These are phyloP conservation scores for Forficula auricularia DNA, from an alignment of 1,140 invertebrate species.

Conservation along the genomic window DNA sequence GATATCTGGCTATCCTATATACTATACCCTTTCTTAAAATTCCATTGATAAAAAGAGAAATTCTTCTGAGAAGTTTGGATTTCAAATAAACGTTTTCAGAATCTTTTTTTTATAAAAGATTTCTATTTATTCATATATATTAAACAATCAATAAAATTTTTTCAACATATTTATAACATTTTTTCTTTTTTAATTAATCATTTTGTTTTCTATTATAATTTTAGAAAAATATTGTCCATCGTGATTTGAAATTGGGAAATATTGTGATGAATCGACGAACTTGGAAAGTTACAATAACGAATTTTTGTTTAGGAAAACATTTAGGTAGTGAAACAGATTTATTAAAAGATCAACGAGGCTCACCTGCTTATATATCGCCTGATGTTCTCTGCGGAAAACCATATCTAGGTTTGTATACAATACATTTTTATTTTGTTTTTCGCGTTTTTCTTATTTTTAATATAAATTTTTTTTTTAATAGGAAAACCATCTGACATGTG, in stretches of 20 bases:
- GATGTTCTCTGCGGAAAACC: slow-evolving; percentile 62
- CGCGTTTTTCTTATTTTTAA: neutral
- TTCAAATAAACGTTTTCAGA: too few species aligned
- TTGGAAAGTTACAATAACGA: slow-evolving; percentile 52
- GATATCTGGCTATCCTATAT: too few species aligned
- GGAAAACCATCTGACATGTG: slow-evolving; percentile 74
- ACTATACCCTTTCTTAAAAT: too few species aligned
- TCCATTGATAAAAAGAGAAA: too few species aligned
- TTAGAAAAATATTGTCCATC: slow-evolving; percentile 63
- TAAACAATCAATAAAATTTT: too few species aligned
- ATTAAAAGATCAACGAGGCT: slow-evolving; percentile 62
- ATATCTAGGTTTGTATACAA: slow-evolving; percentile 32
- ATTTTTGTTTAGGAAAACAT: slow-evolving; percentile 69
- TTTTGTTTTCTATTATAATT: slow-evolving; percentile 19
- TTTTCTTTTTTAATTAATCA: slow-evolving; percentile 2
- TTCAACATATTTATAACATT: slow-evolving; percentile 8
- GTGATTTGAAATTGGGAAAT: slow-evolving; percentile 67
- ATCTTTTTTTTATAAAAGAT: too few species aligned
- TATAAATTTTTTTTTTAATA: slow-evolving; percentile 17
- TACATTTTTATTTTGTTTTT: neutral
- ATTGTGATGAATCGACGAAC: slow-evolving; percentile 56
- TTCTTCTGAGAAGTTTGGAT: too few species aligned
- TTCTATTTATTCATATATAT: too few species aligned
- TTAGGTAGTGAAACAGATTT: slow-evolving; percentile 54
- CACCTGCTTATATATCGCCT: slow-evolving; percentile 69